Conservation (phyloP, 2,113 vertebrate species). For the Paramisgurnus dabryanus region DNA sequence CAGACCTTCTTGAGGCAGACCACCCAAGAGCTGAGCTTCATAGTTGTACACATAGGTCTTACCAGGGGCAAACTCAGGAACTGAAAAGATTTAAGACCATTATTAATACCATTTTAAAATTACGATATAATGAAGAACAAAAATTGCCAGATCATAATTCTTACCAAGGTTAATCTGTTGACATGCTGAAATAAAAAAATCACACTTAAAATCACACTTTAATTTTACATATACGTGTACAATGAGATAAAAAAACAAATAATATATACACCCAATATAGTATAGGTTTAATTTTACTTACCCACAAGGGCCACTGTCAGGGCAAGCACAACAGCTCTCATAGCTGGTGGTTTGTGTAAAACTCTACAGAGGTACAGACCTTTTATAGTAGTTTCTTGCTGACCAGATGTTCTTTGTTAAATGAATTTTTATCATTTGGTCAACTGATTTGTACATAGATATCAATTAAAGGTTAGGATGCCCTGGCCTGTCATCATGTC, state of each 20-base stretch:
- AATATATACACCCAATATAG: background rate
- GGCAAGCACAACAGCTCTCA: slow-evolving; percentile 79
- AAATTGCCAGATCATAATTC: background rate
- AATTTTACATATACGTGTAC: background rate
- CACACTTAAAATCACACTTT: no score
- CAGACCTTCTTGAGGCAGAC: slow-evolving; percentile 75
- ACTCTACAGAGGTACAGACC: background rate
- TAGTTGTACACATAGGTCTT: slow-evolving; percentile 77
- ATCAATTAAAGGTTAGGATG: slow-evolving; percentile 24
- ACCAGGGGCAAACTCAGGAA: slow-evolving; percentile 67
- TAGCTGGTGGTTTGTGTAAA: slow-evolving; percentile 64
- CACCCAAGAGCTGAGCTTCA: slow-evolving; percentile 70
- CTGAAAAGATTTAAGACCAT: slow-evolving; percentile 60
- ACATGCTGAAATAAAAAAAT: slow-evolving; percentile 49
- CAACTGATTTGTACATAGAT: background rate
- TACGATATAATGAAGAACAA: background rate
- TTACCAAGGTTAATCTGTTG: slow-evolving; percentile 59
- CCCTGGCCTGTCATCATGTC: slow-evolving; percentile 15
- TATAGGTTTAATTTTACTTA: slow-evolving; percentile 64
- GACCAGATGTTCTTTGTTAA: slow-evolving; percentile 7
- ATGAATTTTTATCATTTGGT: slow-evolving; percentile 39
- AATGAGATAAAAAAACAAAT: background rate
- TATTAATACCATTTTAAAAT: background rate
- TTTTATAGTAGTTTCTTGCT: slow-evolving; percentile 61
- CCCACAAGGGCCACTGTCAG: slow-evolving; percentile 79